Base-by-base conservation (phyloP, 2,888 invertebrate genomes). In the Monoplex corrugatus region DNA sequence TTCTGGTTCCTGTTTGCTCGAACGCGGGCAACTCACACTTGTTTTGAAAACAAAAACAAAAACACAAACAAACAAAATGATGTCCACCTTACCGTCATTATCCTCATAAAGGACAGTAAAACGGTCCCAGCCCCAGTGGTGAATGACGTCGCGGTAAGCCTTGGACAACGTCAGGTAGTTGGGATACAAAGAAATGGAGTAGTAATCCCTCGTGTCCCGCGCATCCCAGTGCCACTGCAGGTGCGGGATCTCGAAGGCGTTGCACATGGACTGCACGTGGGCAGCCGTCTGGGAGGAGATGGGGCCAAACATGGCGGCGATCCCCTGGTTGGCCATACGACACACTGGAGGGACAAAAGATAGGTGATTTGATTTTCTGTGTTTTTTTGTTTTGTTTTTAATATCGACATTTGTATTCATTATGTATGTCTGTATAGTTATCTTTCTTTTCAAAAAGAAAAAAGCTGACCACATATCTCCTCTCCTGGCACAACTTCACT, bases 51-150 rank as follows among this genome's bases (percentile, higher is more conserved):
- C n/a, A n/a, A n/a, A n/a, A n/a, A n/a, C n/a, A n/a, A n/a, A n/a
- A n/a, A n/a, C n/a, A n/a, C n/a, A n/a, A n/a, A n/a, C n/a, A n/a
- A n/a, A n/a, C n/a, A n/a, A n/a, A n/a, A n/a, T n/a, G n/a, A n/a
- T n/a, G n/a, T 23, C 16, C 75, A 6, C 19, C 80, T 93, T 92
- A 96, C 96, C 97, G 95, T 99, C 99, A 96, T 98, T 97, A 90
- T 97, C 97, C 96, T 98, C 98, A 96, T 98, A 99, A 90, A 99
- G 97, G 92, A 99, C 97, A 32, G 98, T 98, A 95, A 98, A 98
- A 72, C 97, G 97, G 91, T 97, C 97, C 99, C 99, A 99, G 80
- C 97, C 97, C 96, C 97, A 97, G 86, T 96, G 96, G 95, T 97
- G 97, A 5, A 98, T 97, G 88, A 98, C 96, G 94, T 99, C 98